Percentiles rank a stretch among this genome's conserved stretches.
phyloP scores from a whole-genome alignment of 53 echinoderm and acorn worm genomes.

The Pentamera pediparva region DNA sequence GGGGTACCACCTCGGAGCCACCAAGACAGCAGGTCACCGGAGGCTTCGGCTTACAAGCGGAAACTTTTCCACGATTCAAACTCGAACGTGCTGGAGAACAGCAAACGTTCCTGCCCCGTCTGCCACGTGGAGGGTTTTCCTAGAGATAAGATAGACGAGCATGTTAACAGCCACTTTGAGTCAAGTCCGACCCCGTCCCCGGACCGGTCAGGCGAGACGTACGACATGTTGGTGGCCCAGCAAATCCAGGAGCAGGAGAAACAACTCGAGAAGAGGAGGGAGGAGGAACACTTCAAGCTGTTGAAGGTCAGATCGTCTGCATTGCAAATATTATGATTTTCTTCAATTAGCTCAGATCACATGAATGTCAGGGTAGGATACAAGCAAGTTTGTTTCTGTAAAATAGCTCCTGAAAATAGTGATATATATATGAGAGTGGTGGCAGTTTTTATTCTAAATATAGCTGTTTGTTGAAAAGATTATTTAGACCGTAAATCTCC shows the following conservation, averaged over 20 bases:
- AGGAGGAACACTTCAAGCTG: conserved; percentile 66
- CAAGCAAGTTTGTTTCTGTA: no score
- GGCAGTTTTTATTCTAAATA: no score
- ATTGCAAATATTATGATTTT: not conserved
- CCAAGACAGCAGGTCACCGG: not conserved
- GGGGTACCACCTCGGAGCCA: not conserved
- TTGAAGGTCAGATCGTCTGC: conserved; percentile 75
- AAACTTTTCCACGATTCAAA: not conserved
- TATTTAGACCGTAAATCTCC: no score
- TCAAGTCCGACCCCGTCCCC: not conserved
- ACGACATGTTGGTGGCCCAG: conserved; percentile 35
- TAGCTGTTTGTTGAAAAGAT: no score
- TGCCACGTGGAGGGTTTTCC: conserved; percentile 46
- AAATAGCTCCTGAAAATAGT: no score
- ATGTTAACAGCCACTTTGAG: conserved; percentile 82
- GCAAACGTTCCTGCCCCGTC: conserved; percentile 51
- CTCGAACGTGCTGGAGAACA: not conserved
- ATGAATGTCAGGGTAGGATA: no score
- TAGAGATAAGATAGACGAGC: conserved; percentile 40
- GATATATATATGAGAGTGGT: no score
- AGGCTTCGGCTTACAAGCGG: not conserved
- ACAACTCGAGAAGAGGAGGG: conserved; percentile 45
- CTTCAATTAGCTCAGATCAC: not conserved
- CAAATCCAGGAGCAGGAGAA: conserved; percentile 61
- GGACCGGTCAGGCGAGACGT: not conserved